These are phyloP conservation scores for Limnodromus scolopaceus DNA, from an alignment of 2,797 vertebrate species.

Conservation along the genomic window DNA sequence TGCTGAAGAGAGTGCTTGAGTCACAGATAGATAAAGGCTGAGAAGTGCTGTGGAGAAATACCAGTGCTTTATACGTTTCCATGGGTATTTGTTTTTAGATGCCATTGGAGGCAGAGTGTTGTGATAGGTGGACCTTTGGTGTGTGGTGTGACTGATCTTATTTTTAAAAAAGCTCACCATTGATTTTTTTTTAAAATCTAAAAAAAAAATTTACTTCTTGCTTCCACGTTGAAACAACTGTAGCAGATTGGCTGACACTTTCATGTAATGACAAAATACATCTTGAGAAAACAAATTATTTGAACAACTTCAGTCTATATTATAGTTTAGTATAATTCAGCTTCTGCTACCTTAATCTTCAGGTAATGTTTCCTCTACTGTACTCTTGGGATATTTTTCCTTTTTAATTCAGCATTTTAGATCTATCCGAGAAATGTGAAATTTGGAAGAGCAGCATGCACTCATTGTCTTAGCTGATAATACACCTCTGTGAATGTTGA, in stretches of 20 bases:
- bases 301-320: not conserved
- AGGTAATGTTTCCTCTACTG: not conserved
- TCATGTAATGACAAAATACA: not conserved
- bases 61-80: not conserved
- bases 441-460: not conserved
- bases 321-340: not conserved
- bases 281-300: not conserved
- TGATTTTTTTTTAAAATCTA: not conserved
- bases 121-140: not conserved
- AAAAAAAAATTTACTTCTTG: not conserved
- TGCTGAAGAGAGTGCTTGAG: not conserved
- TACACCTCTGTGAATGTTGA: not conserved
- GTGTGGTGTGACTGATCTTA: not conserved
- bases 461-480: not conserved
- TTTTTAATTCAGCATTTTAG: not conserved
- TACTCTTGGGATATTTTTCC: not conserved
- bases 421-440: not conserved
- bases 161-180: not conserved
- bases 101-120: not conserved
- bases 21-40: not conserved
- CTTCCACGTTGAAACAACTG: not conserved
- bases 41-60: not conserved
- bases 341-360: not conserved
- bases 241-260: not conserved
- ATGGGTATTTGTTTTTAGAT: not conserved